Base-by-base conservation (phyloP, 1,140 invertebrate species). In the Macrosteles quadrilineatus region DNA sequence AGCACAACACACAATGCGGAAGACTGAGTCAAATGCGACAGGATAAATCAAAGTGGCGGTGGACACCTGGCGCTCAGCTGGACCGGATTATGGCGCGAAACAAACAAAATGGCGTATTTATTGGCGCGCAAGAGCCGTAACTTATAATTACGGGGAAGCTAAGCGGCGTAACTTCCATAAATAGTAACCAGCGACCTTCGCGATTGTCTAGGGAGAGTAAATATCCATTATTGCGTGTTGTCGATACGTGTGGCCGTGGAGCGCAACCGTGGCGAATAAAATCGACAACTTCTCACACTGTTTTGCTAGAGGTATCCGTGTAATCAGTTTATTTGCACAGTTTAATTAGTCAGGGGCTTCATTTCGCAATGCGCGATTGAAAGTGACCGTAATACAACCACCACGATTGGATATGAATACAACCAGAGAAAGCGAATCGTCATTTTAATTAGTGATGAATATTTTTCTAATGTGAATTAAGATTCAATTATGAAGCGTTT, bases 61-160 rank as follows among this genome's bases (percentile, higher is more conserved):
- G 47, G 47, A 50, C 47, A 50, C 47, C 21, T 19, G 47, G 47
- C 47, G 21, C 47, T 50, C 47, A 36, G 47, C 47, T 21, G 11
- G 27, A 29, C 25, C 55, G 55, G 55, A 59, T 59, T 59, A 59
- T 59, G 55, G 55, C 55, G 55, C 12, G 55, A 59, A 59, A 59
- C 55, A 59, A 59, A 59, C 55, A 59, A 59, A 59, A 59, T 59
- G 55, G 55, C 55, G 55, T 25, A 59, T 59, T 59, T 59, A 59
- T 59, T 25, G 55, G 23, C 23, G 23, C 21, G 23, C 12, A 25
- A 2, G 21, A 30, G 55, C 55, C 6, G 55, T 59, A 59, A 59
- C 23, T 59, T 59, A 59, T 59, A 59, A 59, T 59, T 59, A 59
- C 55, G 55, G 55, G 47, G 55, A 59, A 29, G 55, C 55, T 59